phyloP scores from a whole-genome alignment of 2,888 invertebrate species.

The Mythimna pallens region DNA sequence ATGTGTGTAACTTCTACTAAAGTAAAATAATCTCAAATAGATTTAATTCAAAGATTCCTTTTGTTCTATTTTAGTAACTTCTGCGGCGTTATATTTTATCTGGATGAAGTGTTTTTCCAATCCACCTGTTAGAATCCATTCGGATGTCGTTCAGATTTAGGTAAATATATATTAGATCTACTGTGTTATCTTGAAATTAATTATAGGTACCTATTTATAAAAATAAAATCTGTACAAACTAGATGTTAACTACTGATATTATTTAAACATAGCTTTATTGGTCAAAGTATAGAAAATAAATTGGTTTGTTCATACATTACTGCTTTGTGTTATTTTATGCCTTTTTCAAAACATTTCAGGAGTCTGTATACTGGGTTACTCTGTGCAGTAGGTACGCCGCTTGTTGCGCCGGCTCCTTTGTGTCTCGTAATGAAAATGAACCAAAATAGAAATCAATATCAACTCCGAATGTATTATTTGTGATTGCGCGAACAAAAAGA shows the following conservation, averaged over 20 bases:
- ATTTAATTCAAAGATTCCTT: not conserved
- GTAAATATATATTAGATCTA: not conserved
- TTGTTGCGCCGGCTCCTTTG: not conserved
- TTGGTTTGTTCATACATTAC: conserved; percentile 69
- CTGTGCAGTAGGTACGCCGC: not conserved
- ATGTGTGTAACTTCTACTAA: not conserved
- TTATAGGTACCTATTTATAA: conserved; percentile 40
- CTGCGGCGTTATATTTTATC: not conserved
- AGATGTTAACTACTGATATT: conserved; percentile 59
- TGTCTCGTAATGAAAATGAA: conserved; percentile 8
- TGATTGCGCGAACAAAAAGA: conserved; percentile 26
- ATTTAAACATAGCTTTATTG: conserved; percentile 63
- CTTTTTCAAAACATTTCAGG: conserved; percentile 4
- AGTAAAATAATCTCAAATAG: conserved; percentile 8
- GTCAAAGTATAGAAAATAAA: conserved; percentile 70
- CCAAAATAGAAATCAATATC: conserved; percentile 37
- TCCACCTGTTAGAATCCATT: not conserved
- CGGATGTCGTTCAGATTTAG: not conserved
- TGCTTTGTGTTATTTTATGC: conserved; percentile 27
- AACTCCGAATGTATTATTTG: conserved; percentile 32
- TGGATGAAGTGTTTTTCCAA: too few species aligned
- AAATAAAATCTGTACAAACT: conserved; percentile 66
- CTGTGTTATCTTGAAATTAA: conserved; percentile 23
- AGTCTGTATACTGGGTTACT: not conserved
- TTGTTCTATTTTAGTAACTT: conserved; percentile 1